Percentiles rank a stretch among this genome's conserved stretches.
Conservation (phyloP, 2,113 vertebrate genomes). For the Corythornis cristatus region DNA sequence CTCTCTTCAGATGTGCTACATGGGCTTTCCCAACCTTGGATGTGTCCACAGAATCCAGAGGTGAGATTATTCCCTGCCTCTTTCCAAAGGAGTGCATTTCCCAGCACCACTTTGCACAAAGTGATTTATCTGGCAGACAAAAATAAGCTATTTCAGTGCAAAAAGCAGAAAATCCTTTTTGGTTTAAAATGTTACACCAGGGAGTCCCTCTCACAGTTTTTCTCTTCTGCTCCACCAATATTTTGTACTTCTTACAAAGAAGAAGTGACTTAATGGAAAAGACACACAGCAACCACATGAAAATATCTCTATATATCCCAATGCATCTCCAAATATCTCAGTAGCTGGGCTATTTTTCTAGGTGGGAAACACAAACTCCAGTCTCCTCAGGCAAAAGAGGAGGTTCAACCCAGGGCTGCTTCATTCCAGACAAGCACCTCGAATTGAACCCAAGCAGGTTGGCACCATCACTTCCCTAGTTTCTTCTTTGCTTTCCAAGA, state of each 20-base stretch:
- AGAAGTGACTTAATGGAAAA: background rate
- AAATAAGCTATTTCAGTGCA: background rate
- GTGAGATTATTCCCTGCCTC: background rate
- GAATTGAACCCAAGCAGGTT: accelerated
- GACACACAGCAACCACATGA: accelerated
- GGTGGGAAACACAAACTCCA: background rate
- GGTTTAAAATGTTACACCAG: background rate
- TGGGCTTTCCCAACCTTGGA: background rate
- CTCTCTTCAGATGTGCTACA: background rate
- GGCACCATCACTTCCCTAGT: background rate
- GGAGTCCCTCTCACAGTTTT: background rate
- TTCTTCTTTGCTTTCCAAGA: background rate
- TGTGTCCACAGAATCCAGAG: background rate
- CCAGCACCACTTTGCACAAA: background rate
- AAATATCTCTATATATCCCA: background rate
- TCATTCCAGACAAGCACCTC: background rate
- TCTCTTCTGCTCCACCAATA: background rate
- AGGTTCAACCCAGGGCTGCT: background rate
- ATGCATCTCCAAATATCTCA: background rate
- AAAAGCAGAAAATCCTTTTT: background rate
- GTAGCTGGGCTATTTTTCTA: background rate
- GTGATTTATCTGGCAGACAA: background rate
- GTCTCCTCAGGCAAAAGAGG: background rate
- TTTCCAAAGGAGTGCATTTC: background rate
- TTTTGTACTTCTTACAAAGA: background rate